Evolutionary conservation across 2,888 invertebrate genomes (phyloP).

Genomic region (Aplocera efformata): DNA sequence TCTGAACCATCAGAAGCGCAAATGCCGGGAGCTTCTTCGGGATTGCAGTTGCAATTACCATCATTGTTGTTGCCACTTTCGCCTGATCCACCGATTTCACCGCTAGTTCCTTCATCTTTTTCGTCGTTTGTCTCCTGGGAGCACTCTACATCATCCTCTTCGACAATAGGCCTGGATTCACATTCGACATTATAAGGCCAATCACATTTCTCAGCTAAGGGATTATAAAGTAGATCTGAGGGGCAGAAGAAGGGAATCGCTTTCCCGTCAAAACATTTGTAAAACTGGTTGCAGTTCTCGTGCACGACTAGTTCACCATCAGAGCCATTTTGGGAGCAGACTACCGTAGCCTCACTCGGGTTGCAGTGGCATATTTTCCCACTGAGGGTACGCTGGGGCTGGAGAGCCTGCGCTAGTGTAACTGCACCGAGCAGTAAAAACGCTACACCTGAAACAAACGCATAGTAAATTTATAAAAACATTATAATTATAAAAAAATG

Average conservation of each 20-base stretch:
- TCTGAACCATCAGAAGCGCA: conserved; percentile 25
- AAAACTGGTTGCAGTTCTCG: conserved; percentile 44
- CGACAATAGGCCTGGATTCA: conserved; percentile 25
- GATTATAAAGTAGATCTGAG: conserved; percentile 32
- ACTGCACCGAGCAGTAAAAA: conserved; percentile 50
- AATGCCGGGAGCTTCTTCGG: conserved; percentile 19
- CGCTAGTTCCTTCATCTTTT: not conserved
- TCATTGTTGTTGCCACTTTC: conserved; percentile 6
- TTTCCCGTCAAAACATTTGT: conserved; percentile 34
- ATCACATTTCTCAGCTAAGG: conserved; percentile 33
- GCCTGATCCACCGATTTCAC: conserved; percentile 1
- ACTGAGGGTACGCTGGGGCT: conserved; percentile 31
- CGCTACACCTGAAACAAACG: conserved; percentile 44
- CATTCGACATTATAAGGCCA: conserved; percentile 38
- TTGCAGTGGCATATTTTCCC: conserved; percentile 35
- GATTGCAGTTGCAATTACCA: conserved; percentile 26
- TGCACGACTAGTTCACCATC: conserved; percentile 37
- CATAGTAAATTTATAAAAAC: not conserved
- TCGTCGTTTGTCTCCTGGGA: not conserved
- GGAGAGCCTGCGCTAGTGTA: conserved; percentile 38
- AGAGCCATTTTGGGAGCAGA: conserved; percentile 36
- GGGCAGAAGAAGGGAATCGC: conserved; percentile 31
- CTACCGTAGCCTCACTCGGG: conserved; percentile 34
- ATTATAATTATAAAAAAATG: no score
- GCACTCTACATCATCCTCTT: conserved; percentile 6